Conservation (phyloP, 2,113 vertebrate genomes). For the Marmota flaviventris region DNA sequence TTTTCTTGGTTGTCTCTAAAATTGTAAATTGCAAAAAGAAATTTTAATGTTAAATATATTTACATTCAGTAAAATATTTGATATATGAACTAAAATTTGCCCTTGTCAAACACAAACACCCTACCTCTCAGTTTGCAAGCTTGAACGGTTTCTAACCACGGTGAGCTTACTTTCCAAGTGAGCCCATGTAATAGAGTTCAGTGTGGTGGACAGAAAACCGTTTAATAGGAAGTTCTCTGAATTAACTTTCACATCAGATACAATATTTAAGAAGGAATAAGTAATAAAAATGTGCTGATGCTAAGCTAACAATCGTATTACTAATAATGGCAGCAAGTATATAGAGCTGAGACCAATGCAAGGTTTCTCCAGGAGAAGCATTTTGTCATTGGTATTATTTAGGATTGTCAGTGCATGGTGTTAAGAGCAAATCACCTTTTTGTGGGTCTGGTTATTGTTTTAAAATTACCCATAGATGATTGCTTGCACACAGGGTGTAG, state of each 20-base stretch:
- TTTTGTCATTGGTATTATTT: conserved; percentile 47
- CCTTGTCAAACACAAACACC: not conserved
- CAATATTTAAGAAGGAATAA: conserved; percentile 34
- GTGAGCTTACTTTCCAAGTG: not conserved
- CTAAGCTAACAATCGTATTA: not conserved
- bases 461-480: not conserved
- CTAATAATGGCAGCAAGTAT: conserved; percentile 41
- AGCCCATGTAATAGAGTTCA: not conserved
- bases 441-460: conserved; percentile 15
- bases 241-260: not conserved
- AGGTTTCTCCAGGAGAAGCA: not conserved
- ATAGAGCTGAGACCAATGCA: conserved; percentile 36
- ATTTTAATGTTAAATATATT: not conserved
- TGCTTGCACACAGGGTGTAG: too few relatives aligned
- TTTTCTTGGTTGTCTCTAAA: not conserved
- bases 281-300: conserved; percentile 47
- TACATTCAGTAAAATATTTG: not conserved
- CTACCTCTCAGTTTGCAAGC: not conserved
- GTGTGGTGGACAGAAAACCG: not conserved
- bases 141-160: not conserved
- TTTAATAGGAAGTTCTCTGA: not conserved
- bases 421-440: conserved; percentile 5
- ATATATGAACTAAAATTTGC: not conserved
- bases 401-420: not conserved
- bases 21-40: conserved; percentile 1